Evolutionary conservation across 2,888 invertebrate species (phyloP).

Genomic region (Eumacrocentrus americanus): DNA sequence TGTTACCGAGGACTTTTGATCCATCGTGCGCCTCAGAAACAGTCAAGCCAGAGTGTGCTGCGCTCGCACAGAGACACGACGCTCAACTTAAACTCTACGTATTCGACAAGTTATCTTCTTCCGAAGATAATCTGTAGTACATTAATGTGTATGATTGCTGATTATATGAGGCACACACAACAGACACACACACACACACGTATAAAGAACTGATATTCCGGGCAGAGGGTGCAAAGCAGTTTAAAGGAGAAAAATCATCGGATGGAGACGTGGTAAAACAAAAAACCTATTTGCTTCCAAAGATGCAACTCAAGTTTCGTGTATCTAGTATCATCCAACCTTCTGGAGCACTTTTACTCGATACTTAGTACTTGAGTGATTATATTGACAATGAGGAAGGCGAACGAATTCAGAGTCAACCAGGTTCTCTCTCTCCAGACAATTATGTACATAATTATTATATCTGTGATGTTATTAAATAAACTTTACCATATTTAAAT

Average conservation of each 20-base stretch:
- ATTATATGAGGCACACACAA: slow-evolving; percentile 10
- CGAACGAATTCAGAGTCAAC: slow-evolving; percentile 18
- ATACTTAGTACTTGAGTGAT: slow-evolving; percentile 55
- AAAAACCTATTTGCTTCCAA: slow-evolving; percentile 35
- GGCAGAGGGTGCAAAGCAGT: not conserved
- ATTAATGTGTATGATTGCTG: slow-evolving; percentile 3
- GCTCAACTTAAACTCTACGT: slow-evolving; percentile 56
- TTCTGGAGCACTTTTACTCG: slow-evolving; percentile 46
- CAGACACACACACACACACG: not conserved
- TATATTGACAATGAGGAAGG: slow-evolving; percentile 46
- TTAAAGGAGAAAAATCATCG: not conserved
- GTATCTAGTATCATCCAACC: slow-evolving; percentile 36
- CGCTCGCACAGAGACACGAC: slow-evolving; percentile 51
- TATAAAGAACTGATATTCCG: slow-evolving; percentile 5
- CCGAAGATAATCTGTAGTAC: slow-evolving; percentile 56
- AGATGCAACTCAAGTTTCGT: slow-evolving; percentile 37
- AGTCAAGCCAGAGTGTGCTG: slow-evolving; percentile 46
- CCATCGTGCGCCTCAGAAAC: slow-evolving; percentile 55
- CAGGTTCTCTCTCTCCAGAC: slow-evolving; percentile 39
- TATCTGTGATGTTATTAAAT: slow-evolving; percentile 61
- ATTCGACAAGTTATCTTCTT: slow-evolving; percentile 55
- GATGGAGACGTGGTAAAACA: not conserved
- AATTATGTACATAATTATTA: slow-evolving; percentile 59
- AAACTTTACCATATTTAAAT: slow-evolving; percentile 59
- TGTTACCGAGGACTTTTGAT: slow-evolving; percentile 52